phyloP scores from a whole-genome alignment of 1,140 invertebrate species.

The Adoxophyes honmai region DNA sequence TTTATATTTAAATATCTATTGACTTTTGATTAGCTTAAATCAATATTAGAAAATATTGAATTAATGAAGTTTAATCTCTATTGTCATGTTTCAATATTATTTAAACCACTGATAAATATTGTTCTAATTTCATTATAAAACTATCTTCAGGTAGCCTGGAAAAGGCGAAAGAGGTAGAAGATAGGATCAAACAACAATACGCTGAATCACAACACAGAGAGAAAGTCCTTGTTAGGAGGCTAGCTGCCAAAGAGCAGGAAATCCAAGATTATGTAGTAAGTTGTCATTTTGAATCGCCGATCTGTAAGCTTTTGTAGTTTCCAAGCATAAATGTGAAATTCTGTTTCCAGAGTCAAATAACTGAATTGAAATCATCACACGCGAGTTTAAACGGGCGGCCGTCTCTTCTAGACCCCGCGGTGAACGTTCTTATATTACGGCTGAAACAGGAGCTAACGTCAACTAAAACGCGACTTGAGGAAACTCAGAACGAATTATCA shows the following conservation, averaged over 20 bases:
- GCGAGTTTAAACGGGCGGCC: constrained; percentile 85
- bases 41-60: neutral
- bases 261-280: constrained; percentile 96
- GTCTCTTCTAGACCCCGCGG: constrained; percentile 94
- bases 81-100: too few species aligned
- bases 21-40: too few species aligned
- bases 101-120: neutral
- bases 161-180: constrained; percentile 87
- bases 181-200: constrained; percentile 89
- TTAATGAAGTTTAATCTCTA: neutral
- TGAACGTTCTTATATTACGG: constrained; percentile 95
- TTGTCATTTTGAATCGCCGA: constrained; percentile 34
- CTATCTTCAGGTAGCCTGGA: constrained; percentile 83
- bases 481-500: constrained; percentile 97
- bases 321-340: constrained; percentile 1
- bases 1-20: too few species aligned
- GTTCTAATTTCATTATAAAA: constrained; percentile 12
- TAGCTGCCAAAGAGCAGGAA: constrained; percentile 97
- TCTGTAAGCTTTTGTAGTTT: too few species aligned
- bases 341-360: constrained; percentile 89
- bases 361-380: constrained; percentile 91
- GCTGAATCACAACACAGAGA: constrained; percentile 92
- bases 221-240: constrained; percentile 92
- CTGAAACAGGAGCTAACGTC: constrained; percentile 94
- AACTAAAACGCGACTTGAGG: constrained; percentile 94